Conservation (phyloP, 2,797 vertebrate species). For the Urophycis tenuis region DNA sequence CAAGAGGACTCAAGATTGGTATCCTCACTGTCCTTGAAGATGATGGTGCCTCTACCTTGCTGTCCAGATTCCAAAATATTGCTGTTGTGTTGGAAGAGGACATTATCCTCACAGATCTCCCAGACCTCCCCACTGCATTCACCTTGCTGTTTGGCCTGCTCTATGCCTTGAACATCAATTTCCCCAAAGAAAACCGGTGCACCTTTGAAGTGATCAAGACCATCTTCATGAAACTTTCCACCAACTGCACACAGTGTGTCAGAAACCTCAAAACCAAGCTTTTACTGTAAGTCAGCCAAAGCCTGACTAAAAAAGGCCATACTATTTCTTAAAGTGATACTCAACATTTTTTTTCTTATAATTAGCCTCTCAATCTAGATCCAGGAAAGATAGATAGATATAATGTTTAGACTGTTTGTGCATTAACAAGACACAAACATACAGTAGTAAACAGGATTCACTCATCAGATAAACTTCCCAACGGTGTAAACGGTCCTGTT, state of each 20-base stretch:
- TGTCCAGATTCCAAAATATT: slow-evolving; percentile 16
- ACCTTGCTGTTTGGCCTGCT: slow-evolving; percentile 9
- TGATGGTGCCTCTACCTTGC: slow-evolving; percentile 12
- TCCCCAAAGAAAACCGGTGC: slow-evolving; percentile 11
- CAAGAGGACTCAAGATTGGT: slow-evolving; percentile 22
- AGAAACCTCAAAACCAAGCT: neutral
- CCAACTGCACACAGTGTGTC: slow-evolving; percentile 12
- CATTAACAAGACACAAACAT: too few species aligned
- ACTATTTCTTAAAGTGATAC: too few species aligned
- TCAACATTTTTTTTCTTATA: too few species aligned
- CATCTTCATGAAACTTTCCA: slow-evolving; percentile 27
- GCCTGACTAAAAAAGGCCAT: too few species aligned
- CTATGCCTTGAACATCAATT: slow-evolving; percentile 20
- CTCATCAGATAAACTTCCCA: too few species aligned
- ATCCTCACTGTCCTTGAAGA: slow-evolving; percentile 25
- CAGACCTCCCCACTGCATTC: slow-evolving; percentile 30
- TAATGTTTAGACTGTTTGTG: too few species aligned
- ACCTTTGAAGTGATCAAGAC: slow-evolving; percentile 27
- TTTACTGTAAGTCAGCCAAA: too few species aligned
- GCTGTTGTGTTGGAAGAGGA: slow-evolving; percentile 28
- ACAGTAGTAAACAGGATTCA: too few species aligned
- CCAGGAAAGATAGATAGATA: too few species aligned
- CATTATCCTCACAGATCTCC: slow-evolving; percentile 18
- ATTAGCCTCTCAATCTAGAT: too few species aligned
- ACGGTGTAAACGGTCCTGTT: too few species aligned